Conservation (phyloP, 2,113 vertebrate species). For the Glaucidium brasilianum region DNA sequence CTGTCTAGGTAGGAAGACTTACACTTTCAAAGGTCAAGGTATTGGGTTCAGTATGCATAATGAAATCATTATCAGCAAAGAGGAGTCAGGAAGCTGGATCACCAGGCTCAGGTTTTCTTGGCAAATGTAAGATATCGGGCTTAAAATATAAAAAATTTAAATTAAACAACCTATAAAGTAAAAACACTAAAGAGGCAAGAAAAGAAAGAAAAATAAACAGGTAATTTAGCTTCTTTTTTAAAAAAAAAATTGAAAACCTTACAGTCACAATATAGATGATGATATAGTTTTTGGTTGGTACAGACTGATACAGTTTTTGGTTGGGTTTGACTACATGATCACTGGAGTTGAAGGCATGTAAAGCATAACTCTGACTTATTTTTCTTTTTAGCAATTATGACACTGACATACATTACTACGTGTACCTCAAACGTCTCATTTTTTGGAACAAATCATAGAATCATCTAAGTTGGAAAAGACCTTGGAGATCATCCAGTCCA, state of each 20-base stretch:
- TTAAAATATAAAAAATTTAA: neutral
- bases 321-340: neutral
- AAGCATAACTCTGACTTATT: neutral
- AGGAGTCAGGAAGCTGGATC: neutral
- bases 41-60: neutral
- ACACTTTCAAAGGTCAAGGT: neutral
- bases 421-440: neutral
- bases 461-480: no score
- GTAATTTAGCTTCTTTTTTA: neutral
- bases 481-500: no score
- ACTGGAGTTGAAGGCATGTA: neutral
- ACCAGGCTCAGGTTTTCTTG: neutral
- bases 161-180: neutral
- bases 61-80: neutral
- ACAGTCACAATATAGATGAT: neutral
- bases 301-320: neutral
- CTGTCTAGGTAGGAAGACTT: neutral
- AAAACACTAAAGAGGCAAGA: neutral
- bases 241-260: neutral
- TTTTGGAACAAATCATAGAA: neutral
- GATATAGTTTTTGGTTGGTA: neutral
- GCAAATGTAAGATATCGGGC: neutral
- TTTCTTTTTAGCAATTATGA: neutral
- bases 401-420: neutral
- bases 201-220: neutral